Base-by-base conservation (phyloP, 2,113 vertebrate species). In the Neolamprologus sp. region DNA sequence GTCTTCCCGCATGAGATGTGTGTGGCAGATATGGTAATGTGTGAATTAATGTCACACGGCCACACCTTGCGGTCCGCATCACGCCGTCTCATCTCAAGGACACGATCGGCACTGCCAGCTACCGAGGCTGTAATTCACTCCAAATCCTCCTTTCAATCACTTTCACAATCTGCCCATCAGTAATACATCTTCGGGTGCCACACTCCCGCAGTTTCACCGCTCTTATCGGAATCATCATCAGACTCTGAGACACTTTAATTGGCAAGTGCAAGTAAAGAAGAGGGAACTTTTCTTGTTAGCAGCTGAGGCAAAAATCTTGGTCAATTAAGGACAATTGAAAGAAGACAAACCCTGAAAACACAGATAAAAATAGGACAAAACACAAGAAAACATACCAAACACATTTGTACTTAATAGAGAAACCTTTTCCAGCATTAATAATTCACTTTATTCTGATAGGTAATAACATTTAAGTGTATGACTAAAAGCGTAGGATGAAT, bases 161-260 rank as follows among this genome's bases (percentile, higher is more conserved):
- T 16, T 88, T 31, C 65, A 85, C 85, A 89, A 83, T 89, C 87
- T 88, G 88, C 28, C 88, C 84, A 84, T 89, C 81, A 31, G 85
- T 60, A 53, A 85, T 82, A 88, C 87, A 81, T 92, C 80, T 80
- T 73, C 45, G 54, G 42, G 81, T 86, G 12, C 23, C 45, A 12
- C 45, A 16, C 79, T 63, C 82, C 23, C 3, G 2, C 79, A 45
- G 45, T 31, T 82, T 55, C 37, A 5, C 47, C 42, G 13, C 37
- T 80, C 53, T 84, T 80, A 79, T 86, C 85, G n/a, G 58, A 83
- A 55, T 9, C 51, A n/a, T 83, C 51, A 86, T 83, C 83, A 80
- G 45, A 83, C 45, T 81, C 80, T 12, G 65, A 75, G 57, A 19
- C 51, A 40, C 55, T 63, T 68, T 86, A 80, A 80, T 33, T 82